These are phyloP conservation scores for Myotis brandtii DNA, from an alignment of 2,113 vertebrate genomes.

Conservation along the genomic window DNA sequence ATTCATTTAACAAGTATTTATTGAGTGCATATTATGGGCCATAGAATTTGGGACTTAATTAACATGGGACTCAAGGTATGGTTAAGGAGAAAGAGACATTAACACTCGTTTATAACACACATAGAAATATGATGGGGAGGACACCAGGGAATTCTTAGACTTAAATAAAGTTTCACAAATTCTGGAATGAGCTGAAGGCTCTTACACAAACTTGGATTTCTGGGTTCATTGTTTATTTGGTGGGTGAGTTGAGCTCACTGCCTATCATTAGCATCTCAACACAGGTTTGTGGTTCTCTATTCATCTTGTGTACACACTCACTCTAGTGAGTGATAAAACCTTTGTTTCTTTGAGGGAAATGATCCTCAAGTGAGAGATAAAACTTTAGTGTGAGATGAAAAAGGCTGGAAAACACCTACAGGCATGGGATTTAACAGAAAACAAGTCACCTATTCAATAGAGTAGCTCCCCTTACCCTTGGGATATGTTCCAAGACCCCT, in stretches of 20 bases:
- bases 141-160: background rate
- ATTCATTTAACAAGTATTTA: background rate
- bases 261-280: background rate
- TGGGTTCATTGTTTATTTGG: background rate
- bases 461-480: background rate
- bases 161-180: background rate
- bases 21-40: background rate
- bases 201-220: background rate
- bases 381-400: constrained; percentile 63
- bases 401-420: background rate
- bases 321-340: constrained; percentile 70
- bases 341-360: constrained; percentile 72
- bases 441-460: background rate
- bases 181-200: background rate
- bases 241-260: background rate
- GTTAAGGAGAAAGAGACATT: background rate
- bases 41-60: background rate
- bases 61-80: background rate
- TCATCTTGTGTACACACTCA: constrained; percentile 57
- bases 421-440: background rate
- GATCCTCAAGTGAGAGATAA: constrained; percentile 76
- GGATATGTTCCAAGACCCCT: background rate
- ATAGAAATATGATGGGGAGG: background rate
- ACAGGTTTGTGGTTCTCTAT: background rate
- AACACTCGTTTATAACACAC: background rate